phyloP scores from a whole-genome alignment of 2,888 invertebrate genomes.

The Drosophila pegasa region DNA sequence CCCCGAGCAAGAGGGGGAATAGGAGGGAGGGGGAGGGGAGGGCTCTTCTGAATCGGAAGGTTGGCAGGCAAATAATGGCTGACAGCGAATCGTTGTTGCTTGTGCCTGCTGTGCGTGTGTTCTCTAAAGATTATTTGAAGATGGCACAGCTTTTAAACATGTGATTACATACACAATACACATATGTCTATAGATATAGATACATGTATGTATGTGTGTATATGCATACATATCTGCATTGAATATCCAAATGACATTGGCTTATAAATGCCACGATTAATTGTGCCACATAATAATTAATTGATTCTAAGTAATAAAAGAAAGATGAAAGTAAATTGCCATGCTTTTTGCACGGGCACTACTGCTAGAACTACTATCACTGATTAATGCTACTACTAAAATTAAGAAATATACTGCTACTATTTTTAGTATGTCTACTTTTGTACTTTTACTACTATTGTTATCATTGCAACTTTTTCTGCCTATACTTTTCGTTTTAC shows the following conservation, averaged over 20 bases:
- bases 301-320: too few species aligned
- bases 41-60: conserved; percentile 22
- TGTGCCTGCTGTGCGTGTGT: conserved; percentile 49
- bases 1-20: conserved; percentile 3
- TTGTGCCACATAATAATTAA: background rate
- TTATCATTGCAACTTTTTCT: background rate
- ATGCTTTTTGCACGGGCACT: too few species aligned
- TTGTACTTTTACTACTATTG: background rate
- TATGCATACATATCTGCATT: background rate
- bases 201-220: background rate
- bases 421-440: background rate
- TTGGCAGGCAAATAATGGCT: conserved; percentile 70
- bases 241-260: conserved; percentile 34
- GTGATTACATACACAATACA: conserved; percentile 18
- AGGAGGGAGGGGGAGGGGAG: conserved; percentile 11
- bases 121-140: conserved; percentile 69
- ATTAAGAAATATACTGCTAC: background rate
- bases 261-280: conserved; percentile 11
- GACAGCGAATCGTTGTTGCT: conserved; percentile 41
- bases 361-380: too few species aligned
- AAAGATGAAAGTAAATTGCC: too few species aligned
- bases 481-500: too few species aligned
- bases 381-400: too few species aligned
- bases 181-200: background rate
- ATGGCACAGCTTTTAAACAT: conserved; percentile 66